These are phyloP conservation scores for Dromas ardeola DNA, from an alignment of 2,113 vertebrate species.

Conservation along the genomic window DNA sequence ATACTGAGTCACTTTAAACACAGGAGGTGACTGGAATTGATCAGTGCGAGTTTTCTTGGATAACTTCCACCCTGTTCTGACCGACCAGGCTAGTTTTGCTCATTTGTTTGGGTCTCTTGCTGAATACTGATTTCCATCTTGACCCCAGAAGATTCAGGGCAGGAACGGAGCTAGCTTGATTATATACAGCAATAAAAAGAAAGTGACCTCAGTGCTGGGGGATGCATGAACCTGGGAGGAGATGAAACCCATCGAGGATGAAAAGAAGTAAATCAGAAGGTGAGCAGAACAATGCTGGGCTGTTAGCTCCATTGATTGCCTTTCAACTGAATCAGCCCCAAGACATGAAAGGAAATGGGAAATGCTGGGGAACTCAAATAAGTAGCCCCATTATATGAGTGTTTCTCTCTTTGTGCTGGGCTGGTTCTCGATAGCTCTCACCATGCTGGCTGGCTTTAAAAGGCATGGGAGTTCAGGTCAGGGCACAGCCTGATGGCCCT, in stretches of 20 bases:
- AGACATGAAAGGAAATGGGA: conserved; percentile 31
- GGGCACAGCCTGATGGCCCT: neutral
- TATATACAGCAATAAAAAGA: conserved; percentile 48
- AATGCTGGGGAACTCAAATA: conserved; percentile 46
- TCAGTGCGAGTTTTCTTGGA: conserved; percentile 47
- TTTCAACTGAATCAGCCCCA: conserved; percentile 52
- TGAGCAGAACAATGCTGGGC: conserved; percentile 62
- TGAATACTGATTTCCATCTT: conserved; percentile 12
- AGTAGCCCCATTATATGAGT: conserved; percentile 48
- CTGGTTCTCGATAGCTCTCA: neutral
- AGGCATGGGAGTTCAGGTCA: neutral
- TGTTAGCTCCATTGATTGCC: conserved; percentile 57
- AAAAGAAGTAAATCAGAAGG: conserved; percentile 68
- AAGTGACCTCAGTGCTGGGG: conserved; percentile 31
- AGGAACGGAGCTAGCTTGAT: conserved; percentile 13
- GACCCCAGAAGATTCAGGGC: conserved; percentile 40
- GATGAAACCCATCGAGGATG: conserved; percentile 22
- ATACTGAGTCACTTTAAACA: conserved; percentile 64
- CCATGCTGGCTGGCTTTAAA: neutral
- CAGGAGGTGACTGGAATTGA: conserved; percentile 63
- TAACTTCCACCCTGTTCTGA: conserved; percentile 47
- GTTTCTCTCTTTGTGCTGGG: neutral
- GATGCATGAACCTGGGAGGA: conserved; percentile 45
- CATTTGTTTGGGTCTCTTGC: conserved; percentile 56
- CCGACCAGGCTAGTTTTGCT: conserved; percentile 25